Evolutionary conservation across 2,888 invertebrate genomes (phyloP).

Genomic region (Synanthedon tipuliformis): DNA sequence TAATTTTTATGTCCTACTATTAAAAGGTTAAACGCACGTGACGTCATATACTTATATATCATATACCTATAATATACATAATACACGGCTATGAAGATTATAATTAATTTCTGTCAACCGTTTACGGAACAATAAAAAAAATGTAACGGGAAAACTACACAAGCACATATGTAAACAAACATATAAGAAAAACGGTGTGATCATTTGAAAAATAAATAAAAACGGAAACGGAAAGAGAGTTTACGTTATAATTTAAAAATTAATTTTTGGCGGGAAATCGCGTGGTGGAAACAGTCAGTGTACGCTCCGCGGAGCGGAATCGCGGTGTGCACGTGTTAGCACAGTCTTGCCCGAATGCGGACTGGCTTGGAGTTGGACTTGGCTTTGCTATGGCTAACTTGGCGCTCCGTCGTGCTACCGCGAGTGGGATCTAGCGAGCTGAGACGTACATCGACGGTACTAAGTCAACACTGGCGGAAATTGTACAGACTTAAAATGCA

Average conservation of each 20-base stretch:
- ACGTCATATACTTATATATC: not conserved
- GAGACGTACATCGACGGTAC: too few species aligned
- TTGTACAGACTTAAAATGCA: too few species aligned
- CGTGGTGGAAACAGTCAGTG: constrained; percentile 2
- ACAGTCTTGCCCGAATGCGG: constrained; percentile 31
- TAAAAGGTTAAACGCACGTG: constrained; percentile 3
- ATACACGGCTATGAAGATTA: not conserved
- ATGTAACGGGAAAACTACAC: not conserved
- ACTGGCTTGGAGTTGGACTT: constrained; percentile 22
- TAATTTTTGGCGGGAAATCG: constrained; percentile 27
- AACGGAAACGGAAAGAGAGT: not conserved
- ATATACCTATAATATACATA: too few species aligned
- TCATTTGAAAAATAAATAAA: not conserved
- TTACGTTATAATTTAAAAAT: constrained; percentile 14
- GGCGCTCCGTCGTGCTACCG: constrained; percentile 2
- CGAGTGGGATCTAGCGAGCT: not conserved
- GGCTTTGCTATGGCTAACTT: constrained; percentile 2
- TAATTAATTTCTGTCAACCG: not conserved
- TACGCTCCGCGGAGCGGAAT: constrained; percentile 6
- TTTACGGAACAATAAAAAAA: not conserved
- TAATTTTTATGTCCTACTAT: constrained; percentile 3
- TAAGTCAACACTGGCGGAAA: too few species aligned
- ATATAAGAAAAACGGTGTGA: not conserved
- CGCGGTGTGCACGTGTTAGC: constrained; percentile 34
- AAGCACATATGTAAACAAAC: not conserved